A percentile compares a stretch with the other conserved stretches of the same genome.
These are phyloP conservation scores for Cygnus atratus DNA, from an alignment of 2,113 vertebrate genomes.

Conservation along the genomic window DNA sequence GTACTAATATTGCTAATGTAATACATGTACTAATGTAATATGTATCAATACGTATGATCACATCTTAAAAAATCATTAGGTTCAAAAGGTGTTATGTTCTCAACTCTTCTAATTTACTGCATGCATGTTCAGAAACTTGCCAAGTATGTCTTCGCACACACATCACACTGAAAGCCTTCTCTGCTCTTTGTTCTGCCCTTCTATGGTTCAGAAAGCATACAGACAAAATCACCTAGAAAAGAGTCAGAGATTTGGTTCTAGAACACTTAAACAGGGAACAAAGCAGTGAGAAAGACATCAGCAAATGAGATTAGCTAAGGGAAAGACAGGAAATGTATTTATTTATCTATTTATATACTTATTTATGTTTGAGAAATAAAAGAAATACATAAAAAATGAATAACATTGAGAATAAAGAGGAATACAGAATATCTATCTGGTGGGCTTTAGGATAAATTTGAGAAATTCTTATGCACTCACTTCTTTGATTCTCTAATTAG, in stretches of 20 bases:
- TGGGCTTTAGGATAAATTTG: not conserved
- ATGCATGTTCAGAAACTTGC: not conserved
- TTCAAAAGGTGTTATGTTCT: not conserved
- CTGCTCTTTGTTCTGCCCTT: not conserved
- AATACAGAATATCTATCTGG: not conserved
- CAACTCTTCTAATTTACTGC: not conserved
- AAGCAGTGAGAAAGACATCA: not conserved
- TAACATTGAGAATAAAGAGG: not conserved
- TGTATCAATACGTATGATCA: not conserved
- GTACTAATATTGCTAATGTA: too few relatives aligned
- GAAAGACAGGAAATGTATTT: not conserved
- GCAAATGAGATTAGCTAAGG: not conserved
- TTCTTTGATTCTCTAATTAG: not conserved
- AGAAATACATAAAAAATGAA: too few relatives aligned
- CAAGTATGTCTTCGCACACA: not conserved
- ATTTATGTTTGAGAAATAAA: too few relatives aligned
- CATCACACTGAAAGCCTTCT: not conserved
- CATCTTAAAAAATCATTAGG: constrained; percentile 48
- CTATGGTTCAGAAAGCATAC: not conserved
- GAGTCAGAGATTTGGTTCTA: not conserved
- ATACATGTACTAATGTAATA: too few relatives aligned
- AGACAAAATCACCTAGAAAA: not conserved
- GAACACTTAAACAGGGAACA: not conserved
- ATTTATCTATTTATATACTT: too few relatives aligned
- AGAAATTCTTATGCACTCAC: not conserved